phyloP scores from a whole-genome alignment of 92 coral and sea anemone species.

The Zoanthus sociatus region DNA sequence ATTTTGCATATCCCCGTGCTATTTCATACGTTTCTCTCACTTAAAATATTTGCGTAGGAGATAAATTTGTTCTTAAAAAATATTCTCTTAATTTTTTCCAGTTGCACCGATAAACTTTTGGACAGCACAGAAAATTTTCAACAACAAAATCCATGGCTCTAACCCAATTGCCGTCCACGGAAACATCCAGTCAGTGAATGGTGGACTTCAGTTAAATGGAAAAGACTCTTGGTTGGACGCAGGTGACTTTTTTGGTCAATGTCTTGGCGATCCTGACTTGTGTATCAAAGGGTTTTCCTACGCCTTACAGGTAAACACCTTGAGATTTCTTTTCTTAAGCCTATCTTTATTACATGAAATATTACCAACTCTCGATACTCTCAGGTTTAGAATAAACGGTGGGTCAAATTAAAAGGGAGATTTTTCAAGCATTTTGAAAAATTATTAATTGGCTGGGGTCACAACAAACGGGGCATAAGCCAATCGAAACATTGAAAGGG shows the following conservation, averaged over 20 bases:
- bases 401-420: no score
- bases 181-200: constrained; percentile 82
- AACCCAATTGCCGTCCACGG: constrained; percentile 93
- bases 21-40: no score
- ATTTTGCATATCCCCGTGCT: no score
- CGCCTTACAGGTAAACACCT: constrained; percentile 80
- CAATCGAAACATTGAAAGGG: no score
- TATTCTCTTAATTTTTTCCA: neutral
- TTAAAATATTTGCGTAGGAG: no score
- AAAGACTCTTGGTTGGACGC: constrained; percentile 98
- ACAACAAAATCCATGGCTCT: constrained; percentile 91
- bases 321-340: neutral
- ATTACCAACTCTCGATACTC: no score
- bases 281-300: constrained; percentile 98
- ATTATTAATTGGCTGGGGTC: no score
- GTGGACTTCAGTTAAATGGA: constrained; percentile 95
- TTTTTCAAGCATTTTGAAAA: no score
- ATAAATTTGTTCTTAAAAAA: neutral
- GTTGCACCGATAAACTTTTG: constrained; percentile 94
- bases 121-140: constrained; percentile 95
- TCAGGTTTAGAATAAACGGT: no score
- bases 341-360: neutral
- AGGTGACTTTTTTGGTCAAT: constrained; percentile 98
- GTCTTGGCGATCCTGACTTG: constrained; percentile 98
- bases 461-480: no score